These are phyloP conservation scores for Labrus mixtus DNA, from an alignment of 2,113 vertebrate genomes.

Conservation along the genomic window DNA sequence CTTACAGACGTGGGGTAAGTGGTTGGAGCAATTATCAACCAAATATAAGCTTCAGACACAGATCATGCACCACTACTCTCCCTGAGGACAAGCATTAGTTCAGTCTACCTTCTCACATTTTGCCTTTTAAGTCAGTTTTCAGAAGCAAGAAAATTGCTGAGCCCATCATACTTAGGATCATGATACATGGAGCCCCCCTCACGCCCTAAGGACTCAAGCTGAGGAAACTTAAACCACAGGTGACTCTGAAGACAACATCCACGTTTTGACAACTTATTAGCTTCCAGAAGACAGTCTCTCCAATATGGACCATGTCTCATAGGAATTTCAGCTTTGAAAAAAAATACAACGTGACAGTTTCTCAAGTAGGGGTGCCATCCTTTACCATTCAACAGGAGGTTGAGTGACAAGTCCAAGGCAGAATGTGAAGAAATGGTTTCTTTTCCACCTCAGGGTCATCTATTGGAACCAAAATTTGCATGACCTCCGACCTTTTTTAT, in stretches of 20 bases:
- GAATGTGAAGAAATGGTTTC: too few species aligned
- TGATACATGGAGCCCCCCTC: slow-evolving; percentile 12
- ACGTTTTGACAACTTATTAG: not conserved
- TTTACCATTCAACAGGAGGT: not conserved
- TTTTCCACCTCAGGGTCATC: too few species aligned
- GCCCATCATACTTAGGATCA: slow-evolving; percentile 42
- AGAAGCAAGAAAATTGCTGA: slow-evolving; percentile 44
- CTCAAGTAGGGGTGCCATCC: not conserved
- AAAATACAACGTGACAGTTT: not conserved
- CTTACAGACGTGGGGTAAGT: not conserved
- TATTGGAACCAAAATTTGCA: too few species aligned
- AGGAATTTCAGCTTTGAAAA: too few species aligned
- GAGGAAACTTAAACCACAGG: slow-evolving; percentile 19
- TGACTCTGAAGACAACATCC: not conserved
- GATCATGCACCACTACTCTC: slow-evolving; percentile 4
- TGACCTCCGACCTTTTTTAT: too few species aligned
- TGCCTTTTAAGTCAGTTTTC: slow-evolving; percentile 24
- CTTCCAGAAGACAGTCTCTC: not conserved
- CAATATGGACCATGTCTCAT: not conserved
- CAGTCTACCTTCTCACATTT: slow-evolving; percentile 37
- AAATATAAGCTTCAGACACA: not conserved
- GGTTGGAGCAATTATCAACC: not conserved
- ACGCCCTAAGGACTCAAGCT: slow-evolving; percentile 28
- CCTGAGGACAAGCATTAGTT: slow-evolving; percentile 47
- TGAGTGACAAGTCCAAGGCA: not conserved